These are phyloP conservation scores for Greenwoodochromis staneri DNA, from an alignment of 2,113 vertebrate genomes.

Conservation along the genomic window DNA sequence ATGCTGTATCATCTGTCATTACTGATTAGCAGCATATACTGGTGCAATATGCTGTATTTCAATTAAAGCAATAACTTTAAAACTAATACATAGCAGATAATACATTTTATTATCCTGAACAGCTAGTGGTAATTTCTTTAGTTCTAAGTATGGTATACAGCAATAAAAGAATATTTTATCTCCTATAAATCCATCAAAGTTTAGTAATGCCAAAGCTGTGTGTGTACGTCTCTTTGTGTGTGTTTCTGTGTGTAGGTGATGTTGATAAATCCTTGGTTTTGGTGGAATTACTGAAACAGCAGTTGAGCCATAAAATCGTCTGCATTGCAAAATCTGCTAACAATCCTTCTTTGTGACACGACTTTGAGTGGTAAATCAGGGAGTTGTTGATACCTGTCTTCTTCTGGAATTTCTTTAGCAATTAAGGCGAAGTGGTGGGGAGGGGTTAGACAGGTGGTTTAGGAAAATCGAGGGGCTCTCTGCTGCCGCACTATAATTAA, in stretches of 20 bases:
- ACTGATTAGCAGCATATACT: background rate
- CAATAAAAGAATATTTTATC: background rate
- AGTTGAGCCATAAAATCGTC: background rate
- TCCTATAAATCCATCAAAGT: background rate
- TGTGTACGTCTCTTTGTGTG: background rate
- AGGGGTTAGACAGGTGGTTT: conserved; percentile 69
- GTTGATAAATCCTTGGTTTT: background rate
- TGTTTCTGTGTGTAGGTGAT: background rate
- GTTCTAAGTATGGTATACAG: background rate
- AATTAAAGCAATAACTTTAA: background rate
- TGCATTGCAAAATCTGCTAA: conserved; percentile 36
- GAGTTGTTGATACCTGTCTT: conserved; percentile 66
- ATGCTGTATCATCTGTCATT: background rate
- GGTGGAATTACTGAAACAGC: background rate
- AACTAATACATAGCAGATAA: rapidly evolving
- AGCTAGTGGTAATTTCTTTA: background rate
- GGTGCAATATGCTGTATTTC: background rate
- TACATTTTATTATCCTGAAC: background rate
- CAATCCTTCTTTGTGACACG: conserved; percentile 26
- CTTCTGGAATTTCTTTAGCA: conserved; percentile 63
- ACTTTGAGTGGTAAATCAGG: conserved; percentile 56
- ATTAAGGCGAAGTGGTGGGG: conserved; percentile 57
- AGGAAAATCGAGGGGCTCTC: conserved; percentile 40
- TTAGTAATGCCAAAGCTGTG: background rate
- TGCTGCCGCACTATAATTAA: conserved; percentile 71